Base-by-base conservation (phyloP, 2,113 vertebrate genomes). In the Vidua macroura region DNA sequence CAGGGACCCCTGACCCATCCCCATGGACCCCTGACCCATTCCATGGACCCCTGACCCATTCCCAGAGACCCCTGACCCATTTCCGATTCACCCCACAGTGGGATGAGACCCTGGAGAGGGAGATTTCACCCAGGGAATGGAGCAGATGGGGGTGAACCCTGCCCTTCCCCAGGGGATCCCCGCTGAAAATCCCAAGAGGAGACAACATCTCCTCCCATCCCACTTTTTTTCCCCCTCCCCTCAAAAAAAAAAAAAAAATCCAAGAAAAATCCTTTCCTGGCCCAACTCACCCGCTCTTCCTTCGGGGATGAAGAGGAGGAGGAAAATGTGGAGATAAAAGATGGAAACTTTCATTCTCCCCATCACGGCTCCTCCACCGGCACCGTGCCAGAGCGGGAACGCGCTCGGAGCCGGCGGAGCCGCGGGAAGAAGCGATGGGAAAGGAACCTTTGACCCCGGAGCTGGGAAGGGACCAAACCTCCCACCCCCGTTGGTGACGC, bases 21-120 rank as follows among this genome's bases (percentile, higher is more conserved):
- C n/a, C 13, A 7, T 0, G 3, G 10, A 51, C 14, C 15, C 48
- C 27, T 0, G 3, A 22, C 33, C 13, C 33, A 23, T n/a, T 2
- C 4, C 33, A 15, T 1, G 1, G n/a, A 62, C 10, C 25, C 23
- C 58, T 4, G 3, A 41, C 15, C 37, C 51, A 33, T 14, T 33
- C 7, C 35, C 33, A 59, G 2, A 4, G 6, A 24, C 31, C 33
- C n/a, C 56, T 0, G 10, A 59, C 55, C 31, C 31, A 53, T 53
- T 30, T 11, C 52, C 19, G 17, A 19, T 30, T 6, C 3, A 41
- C 17, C 39, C 52, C 16, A 15, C 6, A 21, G 6, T 10, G 41
- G 24, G 33, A 59, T 7, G 6, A 17, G 33, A 23, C 33, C 43
- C 28, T 0, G 1, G 55, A 59, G 25, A 48, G 11, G 19, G 43